Evolutionary conservation across 2,797 vertebrate species (phyloP), one percentile per base, ranked within the genome.

Genomic region (Gymnoscopelus braueri): DNA sequence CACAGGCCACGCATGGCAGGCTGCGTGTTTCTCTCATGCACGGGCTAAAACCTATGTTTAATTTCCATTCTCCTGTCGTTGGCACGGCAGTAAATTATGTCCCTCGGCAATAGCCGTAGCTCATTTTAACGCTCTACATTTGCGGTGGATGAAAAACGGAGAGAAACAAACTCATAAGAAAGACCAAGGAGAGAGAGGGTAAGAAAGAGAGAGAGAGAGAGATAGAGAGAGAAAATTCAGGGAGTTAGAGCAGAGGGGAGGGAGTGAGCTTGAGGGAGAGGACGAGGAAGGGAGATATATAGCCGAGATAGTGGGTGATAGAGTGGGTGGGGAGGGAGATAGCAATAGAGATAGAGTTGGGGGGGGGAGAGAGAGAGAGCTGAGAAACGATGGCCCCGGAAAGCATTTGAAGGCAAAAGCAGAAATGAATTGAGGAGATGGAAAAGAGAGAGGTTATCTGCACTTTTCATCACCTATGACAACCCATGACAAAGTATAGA

Each of bases 11-110:
- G 84, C 87, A 44, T 70, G 69, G 53, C 63, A 29, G 69, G 55
- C 59, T 48, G 64, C 53, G 66, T 69, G 55, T 56, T 26, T 60
- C 6, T 23, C 29, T 65, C 78, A 61, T 51, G 52, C 75, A 72
- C 11, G 19, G 69, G 69, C 80, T 81, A 84, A 89, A 88, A 84
- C 56, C 79, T 77, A 80, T 85, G 82, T 90, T 90, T 92, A 87
- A 89, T 91, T 91, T 91, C 77, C 84, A 88, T 86, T 83, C 86
- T 86, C 70, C 75, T 84, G 77, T 81, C 55, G 71, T 62, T 68
- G 82, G 77, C 83, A 76, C 72, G 69, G 54, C 68, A 49, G 75
- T 92, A 73, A 92, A 92, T 93, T 85, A 92, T 88, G 81, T 80
- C 72, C 75, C 72, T 71, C 72, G 35, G 80, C 61, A 50, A 75